A percentile compares a stretch with the other conserved stretches of the same genome.
These are phyloP conservation scores for Nothoprocta pentlandii DNA, from an alignment of 2,113 vertebrate species.

Conservation along the genomic window DNA sequence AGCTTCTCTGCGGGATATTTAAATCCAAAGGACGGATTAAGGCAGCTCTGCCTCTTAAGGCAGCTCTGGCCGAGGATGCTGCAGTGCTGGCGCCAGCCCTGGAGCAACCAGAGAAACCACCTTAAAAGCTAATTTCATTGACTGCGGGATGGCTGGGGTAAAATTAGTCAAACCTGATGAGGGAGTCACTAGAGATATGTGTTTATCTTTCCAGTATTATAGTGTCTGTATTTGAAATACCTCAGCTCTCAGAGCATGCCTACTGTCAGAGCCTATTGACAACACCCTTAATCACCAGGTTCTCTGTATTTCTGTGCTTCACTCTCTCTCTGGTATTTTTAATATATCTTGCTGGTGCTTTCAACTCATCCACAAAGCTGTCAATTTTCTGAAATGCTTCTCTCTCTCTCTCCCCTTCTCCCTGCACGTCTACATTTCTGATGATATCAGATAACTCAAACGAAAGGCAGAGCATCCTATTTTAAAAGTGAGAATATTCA, in stretches of 20 bases:
- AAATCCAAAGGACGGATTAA: not conserved
- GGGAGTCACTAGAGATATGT: slow-evolving; percentile 38
- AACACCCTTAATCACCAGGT: slow-evolving; percentile 76
- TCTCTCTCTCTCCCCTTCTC: slow-evolving; percentile 11
- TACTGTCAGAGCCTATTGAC: slow-evolving; percentile 76
- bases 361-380: slow-evolving; percentile 68
- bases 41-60: not conserved
- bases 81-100: not conserved
- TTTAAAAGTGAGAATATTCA: slow-evolving; percentile 39
- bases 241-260: slow-evolving; percentile 56
- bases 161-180: slow-evolving; percentile 72
- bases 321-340: slow-evolving; percentile 61
- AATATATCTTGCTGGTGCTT: slow-evolving; percentile 64
- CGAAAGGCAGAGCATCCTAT: slow-evolving; percentile 19
- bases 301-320: slow-evolving; percentile 51
- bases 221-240: slow-evolving; percentile 65
- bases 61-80: not conserved
- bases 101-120: not conserved
- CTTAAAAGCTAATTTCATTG: not conserved
- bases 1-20: not conserved
- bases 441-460: slow-evolving; percentile 58
- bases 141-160: not conserved
- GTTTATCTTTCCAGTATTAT: slow-evolving; percentile 64
- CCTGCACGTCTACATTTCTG: slow-evolving; percentile 46
- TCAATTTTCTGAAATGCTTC: slow-evolving; percentile 67